phyloP scores from a whole-genome alignment of 2,888 invertebrate species.

The Quadriops clusia region DNA sequence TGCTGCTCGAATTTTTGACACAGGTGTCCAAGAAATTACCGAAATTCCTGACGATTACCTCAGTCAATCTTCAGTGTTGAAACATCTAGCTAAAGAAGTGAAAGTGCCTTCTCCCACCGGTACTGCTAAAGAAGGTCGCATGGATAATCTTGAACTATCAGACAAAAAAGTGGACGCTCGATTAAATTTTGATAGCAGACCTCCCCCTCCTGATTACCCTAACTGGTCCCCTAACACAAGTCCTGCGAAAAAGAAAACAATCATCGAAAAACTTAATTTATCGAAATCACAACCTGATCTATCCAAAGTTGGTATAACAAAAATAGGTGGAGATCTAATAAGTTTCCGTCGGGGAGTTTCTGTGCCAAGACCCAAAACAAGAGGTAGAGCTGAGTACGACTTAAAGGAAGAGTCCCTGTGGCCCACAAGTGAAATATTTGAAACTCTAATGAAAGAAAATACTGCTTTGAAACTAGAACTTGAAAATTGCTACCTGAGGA shows the following conservation, averaged over 20 bases:
- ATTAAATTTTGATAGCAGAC: constrained; percentile 24
- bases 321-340: constrained; percentile 22
- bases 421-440: constrained; percentile 63
- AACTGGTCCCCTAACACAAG: constrained; percentile 32
- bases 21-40: constrained; percentile 55
- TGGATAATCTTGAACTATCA: constrained; percentile 17
- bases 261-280: constrained; percentile 46
- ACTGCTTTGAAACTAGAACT: constrained; percentile 71
- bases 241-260: constrained; percentile 22
- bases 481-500: constrained; percentile 69
- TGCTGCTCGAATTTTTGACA: constrained; percentile 13
- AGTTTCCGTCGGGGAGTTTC: constrained; percentile 32
- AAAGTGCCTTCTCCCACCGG: constrained; percentile 30
- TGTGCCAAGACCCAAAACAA: constrained; percentile 42
- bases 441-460: constrained; percentile 75
- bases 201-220: constrained; percentile 34
- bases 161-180: constrained; percentile 13
- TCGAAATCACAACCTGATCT: constrained; percentile 79
- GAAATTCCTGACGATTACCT: constrained; percentile 78
- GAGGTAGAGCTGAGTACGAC: constrained; percentile 46
- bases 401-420: constrained; percentile 42
- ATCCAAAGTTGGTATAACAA: constrained; percentile 40
- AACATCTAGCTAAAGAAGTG: constrained; percentile 75
- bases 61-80: constrained; percentile 70
- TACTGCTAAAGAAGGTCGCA: constrained; percentile 16